Percentiles rank a stretch among this genome's conserved stretches.
These are phyloP conservation scores for Dynastes maya DNA, from an alignment of 2,888 invertebrate species.

Conservation along the genomic window DNA sequence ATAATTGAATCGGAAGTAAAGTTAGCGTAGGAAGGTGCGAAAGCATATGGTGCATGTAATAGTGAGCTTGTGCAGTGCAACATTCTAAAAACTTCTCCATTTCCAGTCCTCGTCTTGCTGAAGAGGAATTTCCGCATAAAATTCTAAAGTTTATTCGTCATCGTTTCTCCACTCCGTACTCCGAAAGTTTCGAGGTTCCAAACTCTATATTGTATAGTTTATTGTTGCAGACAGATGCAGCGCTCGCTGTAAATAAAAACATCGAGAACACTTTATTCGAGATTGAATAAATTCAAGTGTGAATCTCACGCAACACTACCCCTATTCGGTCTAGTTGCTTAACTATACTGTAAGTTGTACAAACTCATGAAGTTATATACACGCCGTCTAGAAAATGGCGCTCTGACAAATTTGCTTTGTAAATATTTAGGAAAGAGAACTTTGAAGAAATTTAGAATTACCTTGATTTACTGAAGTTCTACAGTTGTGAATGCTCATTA, in stretches of 20 bases:
- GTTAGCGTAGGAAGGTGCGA: not conserved
- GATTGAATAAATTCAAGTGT: conserved; percentile 27
- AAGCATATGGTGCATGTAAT: conserved; percentile 23
- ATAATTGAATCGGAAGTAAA: conserved; percentile 5
- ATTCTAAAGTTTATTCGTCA: conserved; percentile 45
- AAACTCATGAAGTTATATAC: not conserved
- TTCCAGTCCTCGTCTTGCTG: conserved; percentile 2
- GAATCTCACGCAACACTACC: conserved; percentile 25
- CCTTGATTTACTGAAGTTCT: too few species aligned
- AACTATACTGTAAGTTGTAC: not conserved
- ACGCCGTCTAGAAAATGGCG: too few species aligned
- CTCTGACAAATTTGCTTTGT: too few species aligned
- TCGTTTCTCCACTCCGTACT: conserved; percentile 23
- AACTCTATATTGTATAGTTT: conserved; percentile 45
- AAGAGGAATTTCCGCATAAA: conserved; percentile 32
- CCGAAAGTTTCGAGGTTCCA: conserved; percentile 38
- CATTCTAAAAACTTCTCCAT: conserved; percentile 13
- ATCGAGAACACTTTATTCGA: conserved; percentile 28
- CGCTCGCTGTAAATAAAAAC: conserved; percentile 40
- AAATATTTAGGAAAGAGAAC: too few species aligned
- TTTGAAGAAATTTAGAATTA: too few species aligned
- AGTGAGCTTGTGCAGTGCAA: not conserved
- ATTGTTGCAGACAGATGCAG: conserved; percentile 47
- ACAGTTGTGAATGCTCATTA: too few species aligned
- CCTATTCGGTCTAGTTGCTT: too few species aligned